Percentiles rank a stretch among this genome's conserved stretches.
phyloP scores from a whole-genome alignment of 2,797 vertebrate species.

The Steatocranus sp. region DNA sequence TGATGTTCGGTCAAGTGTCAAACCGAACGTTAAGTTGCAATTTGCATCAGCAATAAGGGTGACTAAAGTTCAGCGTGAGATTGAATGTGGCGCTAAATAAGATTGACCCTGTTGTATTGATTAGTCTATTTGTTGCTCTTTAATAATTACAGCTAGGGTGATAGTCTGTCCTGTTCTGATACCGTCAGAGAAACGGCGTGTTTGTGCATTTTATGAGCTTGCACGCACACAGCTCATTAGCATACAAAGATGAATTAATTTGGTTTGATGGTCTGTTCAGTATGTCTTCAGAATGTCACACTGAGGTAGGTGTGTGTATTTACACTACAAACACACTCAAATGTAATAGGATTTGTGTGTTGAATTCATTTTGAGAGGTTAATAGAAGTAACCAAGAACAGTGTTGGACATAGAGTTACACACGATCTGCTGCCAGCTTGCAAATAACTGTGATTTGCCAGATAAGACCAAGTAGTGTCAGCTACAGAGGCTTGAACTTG shows the following conservation, averaged over 20 bases:
- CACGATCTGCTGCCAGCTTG: not conserved
- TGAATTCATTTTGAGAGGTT: not conserved
- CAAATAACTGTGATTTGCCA: not conserved
- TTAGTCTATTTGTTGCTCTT: not conserved
- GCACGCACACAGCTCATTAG: not conserved
- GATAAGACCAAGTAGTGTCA: not conserved
- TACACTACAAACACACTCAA: not conserved
- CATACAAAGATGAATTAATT: not conserved
- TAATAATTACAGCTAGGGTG: not conserved
- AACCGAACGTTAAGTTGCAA: constrained; percentile 57
- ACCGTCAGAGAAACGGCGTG: not conserved
- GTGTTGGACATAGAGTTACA: not conserved
- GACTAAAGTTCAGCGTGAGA: constrained; percentile 43
- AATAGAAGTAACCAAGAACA: not conserved
- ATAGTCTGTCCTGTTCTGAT: not conserved
- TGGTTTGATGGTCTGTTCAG: not conserved
- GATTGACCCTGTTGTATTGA: not conserved
- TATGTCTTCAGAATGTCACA: not conserved
- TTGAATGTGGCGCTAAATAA: constrained; percentile 7
- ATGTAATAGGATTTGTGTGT: not conserved
- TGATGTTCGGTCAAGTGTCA: constrained; percentile 51
- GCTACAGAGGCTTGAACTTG: not conserved
- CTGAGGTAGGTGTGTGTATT: not conserved
- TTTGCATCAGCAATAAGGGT: constrained; percentile 53
- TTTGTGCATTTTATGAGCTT: not conserved